These are phyloP conservation scores for Neolamprologus cancellatus DNA, from an alignment of 2,113 vertebrate species.

Conservation along the genomic window DNA sequence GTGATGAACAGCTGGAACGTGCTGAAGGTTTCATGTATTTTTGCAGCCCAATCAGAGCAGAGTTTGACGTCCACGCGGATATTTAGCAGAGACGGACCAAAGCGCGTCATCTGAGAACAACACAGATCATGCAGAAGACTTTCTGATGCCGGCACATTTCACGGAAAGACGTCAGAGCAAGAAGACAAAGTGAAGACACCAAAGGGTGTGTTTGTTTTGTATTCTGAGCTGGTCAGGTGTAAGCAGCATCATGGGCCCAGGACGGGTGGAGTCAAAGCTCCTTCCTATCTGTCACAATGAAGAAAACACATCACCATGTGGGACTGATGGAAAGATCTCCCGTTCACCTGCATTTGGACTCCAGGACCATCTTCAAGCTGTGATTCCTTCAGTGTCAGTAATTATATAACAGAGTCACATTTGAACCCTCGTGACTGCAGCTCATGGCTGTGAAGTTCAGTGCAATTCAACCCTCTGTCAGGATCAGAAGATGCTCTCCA, in stretches of 20 bases:
- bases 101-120: neutral
- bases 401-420: neutral
- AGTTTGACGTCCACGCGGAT: neutral
- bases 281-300: neutral
- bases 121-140: neutral
- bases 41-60: neutral
- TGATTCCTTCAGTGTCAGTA: neutral
- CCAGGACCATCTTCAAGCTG: neutral
- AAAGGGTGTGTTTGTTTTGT: neutral
- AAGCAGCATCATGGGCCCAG: neutral
- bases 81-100: neutral
- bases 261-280: neutral
- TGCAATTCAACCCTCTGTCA: neutral
- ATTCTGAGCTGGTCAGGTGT: neutral
- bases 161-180: neutral
- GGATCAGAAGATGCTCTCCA: rapidly evolving
- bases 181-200: neutral
- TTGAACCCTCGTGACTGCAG: neutral
- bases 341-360: neutral
- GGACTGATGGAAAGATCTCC: neutral
- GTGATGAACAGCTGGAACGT: neutral
- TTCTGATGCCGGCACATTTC: neutral
- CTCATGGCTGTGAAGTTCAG: neutral
- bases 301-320: neutral
- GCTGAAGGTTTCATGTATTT: neutral